Evolutionary conservation across 2,888 invertebrate genomes (phyloP).

Genomic region (Erpobdella octoculata): DNA sequence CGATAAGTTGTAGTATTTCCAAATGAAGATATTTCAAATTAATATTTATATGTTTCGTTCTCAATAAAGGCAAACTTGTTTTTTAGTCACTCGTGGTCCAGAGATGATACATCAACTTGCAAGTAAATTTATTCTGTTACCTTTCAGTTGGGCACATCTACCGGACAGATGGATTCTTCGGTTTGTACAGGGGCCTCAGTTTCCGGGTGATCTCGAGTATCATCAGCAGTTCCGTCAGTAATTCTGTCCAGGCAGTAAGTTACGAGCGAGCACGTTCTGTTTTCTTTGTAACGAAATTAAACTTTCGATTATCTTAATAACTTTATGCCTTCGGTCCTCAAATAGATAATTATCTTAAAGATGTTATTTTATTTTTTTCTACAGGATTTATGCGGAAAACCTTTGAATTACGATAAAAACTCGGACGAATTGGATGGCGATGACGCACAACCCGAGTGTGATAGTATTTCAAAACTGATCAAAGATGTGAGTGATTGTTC

Average conservation of each 20-base stretch:
- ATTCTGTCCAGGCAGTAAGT: conserved; percentile 4
- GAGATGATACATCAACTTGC: too few species aligned
- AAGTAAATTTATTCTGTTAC: neutral
- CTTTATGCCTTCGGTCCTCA: too few species aligned
- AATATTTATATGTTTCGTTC: too few species aligned
- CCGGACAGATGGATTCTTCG: conserved; percentile 28
- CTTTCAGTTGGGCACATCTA: conserved; percentile 28
- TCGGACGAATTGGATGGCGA: neutral
- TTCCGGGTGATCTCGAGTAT: conserved; percentile 3
- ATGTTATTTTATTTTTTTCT: neutral
- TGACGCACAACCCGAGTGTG: neutral
- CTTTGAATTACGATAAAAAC: neutral
- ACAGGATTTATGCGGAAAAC: conserved; percentile 11
- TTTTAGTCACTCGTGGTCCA: too few species aligned
- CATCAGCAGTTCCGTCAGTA: conserved; percentile 17
- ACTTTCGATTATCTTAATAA: too few species aligned
- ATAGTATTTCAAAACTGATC: neutral
- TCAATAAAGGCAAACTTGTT: too few species aligned
- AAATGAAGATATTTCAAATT: too few species aligned
- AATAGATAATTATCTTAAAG: neutral
- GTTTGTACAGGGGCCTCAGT: conserved; percentile 26
- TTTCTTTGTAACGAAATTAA: neutral
- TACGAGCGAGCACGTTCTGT: neutral
- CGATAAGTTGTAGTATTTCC: too few species aligned
- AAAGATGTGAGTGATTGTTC: neutral